Base-by-base conservation (phyloP, 2,113 vertebrate genomes). In the Pica pica region DNA sequence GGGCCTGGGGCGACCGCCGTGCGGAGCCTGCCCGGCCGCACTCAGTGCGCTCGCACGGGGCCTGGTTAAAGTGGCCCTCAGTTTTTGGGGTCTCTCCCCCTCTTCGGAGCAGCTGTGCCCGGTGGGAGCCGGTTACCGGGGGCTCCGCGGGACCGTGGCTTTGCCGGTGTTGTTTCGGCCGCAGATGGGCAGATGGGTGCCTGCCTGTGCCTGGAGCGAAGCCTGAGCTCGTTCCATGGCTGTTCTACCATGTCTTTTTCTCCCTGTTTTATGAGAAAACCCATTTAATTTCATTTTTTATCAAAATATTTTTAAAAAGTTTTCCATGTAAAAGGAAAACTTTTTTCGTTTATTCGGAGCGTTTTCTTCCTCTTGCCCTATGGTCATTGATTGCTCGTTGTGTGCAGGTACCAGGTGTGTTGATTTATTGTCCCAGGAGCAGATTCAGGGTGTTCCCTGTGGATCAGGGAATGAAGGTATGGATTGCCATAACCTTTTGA, bases 371-470 rank as follows among this genome's bases (percentile, higher is more conserved):
- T 6, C 11, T 26, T 3, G 2, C 26, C 5, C 1, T 3, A 20
- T 1, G 28, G 1, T 5, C 3, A 1, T 2, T 4, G 16, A 2
- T 7, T 3, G 3, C 3, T n/a, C 0, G 1, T 0, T 23, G 27
- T n/a, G 9, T 11, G 39, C 21, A 1, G 31, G 11, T 19, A 1
- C 26, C 24, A 4, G 5, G 0, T 16, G 44, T 2, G 10, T 30
- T 63, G 8, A 0, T 49, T 44, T 21, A 2, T 4, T 30, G 65
- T 16, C 28, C 16, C 17, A 1, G 5, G 27, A 16, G 56, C 4
- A 22, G 63, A 4, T 41, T 33, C 4, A 2, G 11, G 2, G 2
- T 19, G 31, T 27, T 85, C 23, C 39, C 7, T 5, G 13, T 4
- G 53, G 13, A 2, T 7, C 2, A 2, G 30, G 59, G 27, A 39